These are phyloP conservation scores for Macaria notata DNA, from an alignment of 2,888 invertebrate genomes.

Conservation along the genomic window DNA sequence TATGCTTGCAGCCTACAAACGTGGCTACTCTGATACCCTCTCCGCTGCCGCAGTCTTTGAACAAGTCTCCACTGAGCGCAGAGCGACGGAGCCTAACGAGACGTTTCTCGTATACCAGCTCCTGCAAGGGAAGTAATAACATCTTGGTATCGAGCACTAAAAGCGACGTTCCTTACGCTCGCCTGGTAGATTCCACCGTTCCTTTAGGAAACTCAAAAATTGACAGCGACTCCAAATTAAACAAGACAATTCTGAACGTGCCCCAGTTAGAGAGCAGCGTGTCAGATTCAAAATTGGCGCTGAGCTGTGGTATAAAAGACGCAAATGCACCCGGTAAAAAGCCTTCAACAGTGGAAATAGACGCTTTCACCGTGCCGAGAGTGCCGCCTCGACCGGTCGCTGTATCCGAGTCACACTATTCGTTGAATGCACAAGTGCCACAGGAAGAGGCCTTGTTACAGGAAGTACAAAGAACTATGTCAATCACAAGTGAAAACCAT, in stretches of 20 bases:
- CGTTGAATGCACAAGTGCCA: conserved; percentile 80
- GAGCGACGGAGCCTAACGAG: conserved; percentile 73
- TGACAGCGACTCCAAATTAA: conserved; percentile 87
- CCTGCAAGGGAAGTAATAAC: conserved; percentile 72
- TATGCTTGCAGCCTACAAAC: conserved; percentile 87
- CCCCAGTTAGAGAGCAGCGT: conserved; percentile 90
- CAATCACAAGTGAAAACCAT: conserved; percentile 94
- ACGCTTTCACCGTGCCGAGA: conserved; percentile 65
- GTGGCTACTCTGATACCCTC: conserved; percentile 70
- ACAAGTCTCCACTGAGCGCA: conserved; percentile 65
- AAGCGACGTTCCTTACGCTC: conserved; percentile 90
- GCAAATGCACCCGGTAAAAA: conserved; percentile 59
- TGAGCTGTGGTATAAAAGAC: conserved; percentile 86
- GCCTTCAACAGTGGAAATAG: conserved; percentile 46
- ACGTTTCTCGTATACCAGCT: conserved; percentile 75
- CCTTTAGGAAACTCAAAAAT: conserved; percentile 82
- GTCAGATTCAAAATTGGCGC: conserved; percentile 92
- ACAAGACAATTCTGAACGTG: conserved; percentile 79
- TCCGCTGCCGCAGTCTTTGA: conserved; percentile 66
- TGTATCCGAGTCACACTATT: conserved; percentile 86
- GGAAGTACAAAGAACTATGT: conserved; percentile 91
- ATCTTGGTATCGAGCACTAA: conserved; percentile 70
- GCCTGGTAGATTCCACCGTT: conserved; percentile 87
- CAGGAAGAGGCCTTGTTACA: conserved; percentile 83
- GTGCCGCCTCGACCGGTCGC: conserved; percentile 77